Evolutionary conservation across 2,797 vertebrate genomes (phyloP).

Genomic region (Gymnothorax javanicus): DNA sequence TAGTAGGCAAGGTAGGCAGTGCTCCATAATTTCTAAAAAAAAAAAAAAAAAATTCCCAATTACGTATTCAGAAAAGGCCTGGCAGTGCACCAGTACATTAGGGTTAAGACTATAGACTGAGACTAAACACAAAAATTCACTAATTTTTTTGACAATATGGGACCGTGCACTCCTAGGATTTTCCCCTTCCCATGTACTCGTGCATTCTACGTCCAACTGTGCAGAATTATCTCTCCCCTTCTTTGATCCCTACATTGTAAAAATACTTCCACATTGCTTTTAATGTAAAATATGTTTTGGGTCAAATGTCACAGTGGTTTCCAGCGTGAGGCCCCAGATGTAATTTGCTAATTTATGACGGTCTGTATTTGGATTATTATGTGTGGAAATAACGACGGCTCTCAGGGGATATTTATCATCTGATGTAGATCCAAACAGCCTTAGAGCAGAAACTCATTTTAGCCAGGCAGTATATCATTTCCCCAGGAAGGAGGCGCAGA

Average conservation of each 20-base stretch:
- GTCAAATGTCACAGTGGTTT: background rate
- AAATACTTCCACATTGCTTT: background rate
- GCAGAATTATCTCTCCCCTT: background rate
- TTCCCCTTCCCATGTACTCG: background rate
- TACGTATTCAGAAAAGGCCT: no score
- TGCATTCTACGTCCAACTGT: background rate
- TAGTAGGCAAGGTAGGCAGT: no score
- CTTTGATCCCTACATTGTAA: background rate
- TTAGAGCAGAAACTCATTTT: slow-evolving; percentile 5
- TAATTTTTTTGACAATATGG: background rate
- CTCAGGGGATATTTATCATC: slow-evolving; percentile 4
- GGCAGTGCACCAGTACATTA: background rate
- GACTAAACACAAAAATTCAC: background rate
- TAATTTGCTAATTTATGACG: background rate
- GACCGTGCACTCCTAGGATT: background rate
- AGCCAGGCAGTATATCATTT: slow-evolving; percentile 14
- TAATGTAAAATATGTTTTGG: background rate
- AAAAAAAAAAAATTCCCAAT: no score
- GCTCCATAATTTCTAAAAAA: no score
- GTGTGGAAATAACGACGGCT: background rate
- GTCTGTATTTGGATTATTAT: slow-evolving; percentile 15
- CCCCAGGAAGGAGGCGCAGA: background rate
- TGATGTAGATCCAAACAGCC: background rate
- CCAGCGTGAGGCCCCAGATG: background rate
- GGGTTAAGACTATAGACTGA: background rate